phyloP scores from a whole-genome alignment of 53 echinoderm and acorn worm species.

The Astropecten irregularis region DNA sequence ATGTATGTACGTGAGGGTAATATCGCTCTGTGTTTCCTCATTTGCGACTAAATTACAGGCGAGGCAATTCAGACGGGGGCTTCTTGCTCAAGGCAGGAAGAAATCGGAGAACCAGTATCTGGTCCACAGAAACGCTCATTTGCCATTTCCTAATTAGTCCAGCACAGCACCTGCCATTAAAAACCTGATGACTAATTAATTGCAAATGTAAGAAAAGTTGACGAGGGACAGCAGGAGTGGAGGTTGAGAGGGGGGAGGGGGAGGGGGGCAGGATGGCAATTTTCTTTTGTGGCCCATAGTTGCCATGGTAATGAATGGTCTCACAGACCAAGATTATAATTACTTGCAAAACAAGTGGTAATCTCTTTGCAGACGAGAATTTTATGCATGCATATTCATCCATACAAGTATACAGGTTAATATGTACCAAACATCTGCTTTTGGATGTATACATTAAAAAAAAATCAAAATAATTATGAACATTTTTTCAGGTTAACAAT shows the following conservation, averaged over 20 bases:
- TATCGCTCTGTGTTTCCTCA: conserved; percentile 24
- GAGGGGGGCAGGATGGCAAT: not conserved
- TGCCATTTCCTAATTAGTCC: conserved; percentile 49
- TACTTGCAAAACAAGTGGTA: no score
- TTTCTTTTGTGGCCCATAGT: not conserved
- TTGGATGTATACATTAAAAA: no score
- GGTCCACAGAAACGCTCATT: conserved; percentile 10
- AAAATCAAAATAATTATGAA: no score
- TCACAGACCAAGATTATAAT: not conserved
- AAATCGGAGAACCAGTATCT: conserved; percentile 23
- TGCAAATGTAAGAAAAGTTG: conserved; percentile 1
- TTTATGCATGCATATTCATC: not conserved
- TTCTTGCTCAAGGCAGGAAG: not conserved
- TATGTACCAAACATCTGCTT: no score
- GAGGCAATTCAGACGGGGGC: conserved; percentile 1
- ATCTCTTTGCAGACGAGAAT: not conserved
- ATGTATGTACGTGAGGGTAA: no score
- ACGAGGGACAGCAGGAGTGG: not conserved
- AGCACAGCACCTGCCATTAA: conserved; percentile 41
- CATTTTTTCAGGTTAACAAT: not conserved
- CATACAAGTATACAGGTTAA: no score
- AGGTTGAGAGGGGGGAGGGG: not conserved
- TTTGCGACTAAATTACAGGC: not conserved
- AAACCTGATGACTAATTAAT: conserved; percentile 37
- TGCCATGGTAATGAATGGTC: conserved; percentile 31